Evolutionary conservation across 2,113 vertebrate genomes (phyloP).

Genomic region (Zosterops lateralis): DNA sequence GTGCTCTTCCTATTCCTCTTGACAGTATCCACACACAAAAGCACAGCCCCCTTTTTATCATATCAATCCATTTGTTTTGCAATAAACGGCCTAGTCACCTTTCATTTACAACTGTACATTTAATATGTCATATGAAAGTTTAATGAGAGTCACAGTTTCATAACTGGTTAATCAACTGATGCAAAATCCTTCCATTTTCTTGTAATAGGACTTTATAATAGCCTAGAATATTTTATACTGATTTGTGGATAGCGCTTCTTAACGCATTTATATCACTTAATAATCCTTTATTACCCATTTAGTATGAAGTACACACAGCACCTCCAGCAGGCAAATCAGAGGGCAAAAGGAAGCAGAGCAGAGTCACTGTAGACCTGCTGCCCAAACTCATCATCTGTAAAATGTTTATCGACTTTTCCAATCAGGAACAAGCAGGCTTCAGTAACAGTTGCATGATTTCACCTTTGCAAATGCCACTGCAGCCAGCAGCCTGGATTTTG

Average conservation of each 20-base stretch:
- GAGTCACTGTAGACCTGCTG: background rate
- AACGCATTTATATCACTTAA: background rate
- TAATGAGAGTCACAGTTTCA: background rate
- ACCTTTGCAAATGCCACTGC: slow-evolving; percentile 33
- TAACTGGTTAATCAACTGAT: slow-evolving; percentile 32
- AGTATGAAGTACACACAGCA: background rate
- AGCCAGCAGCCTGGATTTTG: background rate
- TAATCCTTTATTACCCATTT: slow-evolving; percentile 6
- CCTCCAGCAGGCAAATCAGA: background rate
- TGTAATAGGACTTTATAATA: background rate
- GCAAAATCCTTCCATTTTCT: slow-evolving; percentile 1
- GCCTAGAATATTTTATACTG: slow-evolving; percentile 16
- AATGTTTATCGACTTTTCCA: background rate
- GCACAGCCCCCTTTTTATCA: background rate
- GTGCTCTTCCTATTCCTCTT: slow-evolving; percentile 24
- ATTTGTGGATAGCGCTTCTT: background rate
- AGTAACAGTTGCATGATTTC: background rate
- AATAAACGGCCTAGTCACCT: background rate
- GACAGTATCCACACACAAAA: background rate
- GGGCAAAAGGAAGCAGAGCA: background rate
- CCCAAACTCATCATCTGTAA: background rate
- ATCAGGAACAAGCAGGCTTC: background rate
- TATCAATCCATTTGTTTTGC: background rate
- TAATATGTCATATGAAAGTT: background rate
- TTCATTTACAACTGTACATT: slow-evolving; percentile 27